Evolutionary conservation across 2,113 vertebrate species (phyloP).

Genomic region (Dryoscopus gambensis): DNA sequence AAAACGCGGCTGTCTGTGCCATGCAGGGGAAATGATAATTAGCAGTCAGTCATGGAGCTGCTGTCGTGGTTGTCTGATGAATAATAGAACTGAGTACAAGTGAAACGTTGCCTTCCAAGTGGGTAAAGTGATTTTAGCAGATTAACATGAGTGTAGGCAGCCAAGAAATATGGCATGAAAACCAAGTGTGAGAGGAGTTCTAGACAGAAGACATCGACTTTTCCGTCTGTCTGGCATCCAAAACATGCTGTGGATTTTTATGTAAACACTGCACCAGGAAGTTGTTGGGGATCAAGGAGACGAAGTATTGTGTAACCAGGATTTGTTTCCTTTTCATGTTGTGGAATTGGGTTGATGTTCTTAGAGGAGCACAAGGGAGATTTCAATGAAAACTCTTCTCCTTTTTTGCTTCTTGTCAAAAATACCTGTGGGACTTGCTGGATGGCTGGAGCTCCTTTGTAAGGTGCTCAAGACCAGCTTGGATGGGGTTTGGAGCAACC

Average conservation of each 20-base stretch:
- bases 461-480: not conserved
- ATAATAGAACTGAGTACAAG: constrained; percentile 37
- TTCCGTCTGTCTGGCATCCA: not conserved
- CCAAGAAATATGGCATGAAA: constrained; percentile 16
- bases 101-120: constrained; percentile 11
- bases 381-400: not conserved
- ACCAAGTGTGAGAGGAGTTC: not conserved
- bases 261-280: not conserved
- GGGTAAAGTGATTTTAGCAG: constrained; percentile 40
- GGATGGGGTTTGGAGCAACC: not conserved
- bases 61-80: constrained; percentile 23
- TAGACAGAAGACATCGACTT: not conserved
- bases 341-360: not conserved
- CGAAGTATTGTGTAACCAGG: not conserved
- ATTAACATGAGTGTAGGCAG: constrained; percentile 9
- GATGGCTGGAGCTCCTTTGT: not conserved
- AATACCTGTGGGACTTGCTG: not conserved
- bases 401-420: not conserved
- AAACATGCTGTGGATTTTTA: not conserved
- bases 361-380: not conserved
- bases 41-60: constrained; percentile 37
- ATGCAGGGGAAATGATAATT: constrained; percentile 26
- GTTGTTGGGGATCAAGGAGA: not conserved
- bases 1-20: not conserved
- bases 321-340: not conserved